Conservation (phyloP, 2,797 vertebrate species). For the Amphiprion clarkii region DNA sequence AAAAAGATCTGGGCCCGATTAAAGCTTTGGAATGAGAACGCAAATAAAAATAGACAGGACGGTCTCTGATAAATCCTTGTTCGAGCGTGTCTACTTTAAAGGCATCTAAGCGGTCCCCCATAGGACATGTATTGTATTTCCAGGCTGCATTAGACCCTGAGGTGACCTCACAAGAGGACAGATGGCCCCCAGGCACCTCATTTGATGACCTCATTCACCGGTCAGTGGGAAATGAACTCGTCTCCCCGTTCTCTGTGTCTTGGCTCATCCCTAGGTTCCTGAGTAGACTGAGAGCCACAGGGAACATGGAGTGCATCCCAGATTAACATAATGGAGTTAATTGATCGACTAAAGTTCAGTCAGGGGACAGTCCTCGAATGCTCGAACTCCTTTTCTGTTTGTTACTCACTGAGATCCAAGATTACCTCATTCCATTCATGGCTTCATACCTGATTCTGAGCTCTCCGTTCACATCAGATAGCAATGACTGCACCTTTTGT, state of each 20-base stretch:
- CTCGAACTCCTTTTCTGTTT: constrained; percentile 58
- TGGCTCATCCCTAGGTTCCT: constrained; percentile 61
- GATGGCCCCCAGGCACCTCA: constrained; percentile 49
- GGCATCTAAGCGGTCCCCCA: constrained; percentile 44
- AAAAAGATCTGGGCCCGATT: constrained; percentile 71
- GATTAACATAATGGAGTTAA: constrained; percentile 81
- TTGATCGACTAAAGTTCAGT: constrained; percentile 76
- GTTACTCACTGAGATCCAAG: constrained; percentile 55
- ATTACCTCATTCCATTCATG: constrained; percentile 70
- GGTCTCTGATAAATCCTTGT: constrained; percentile 66
- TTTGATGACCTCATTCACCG: constrained; percentile 61
- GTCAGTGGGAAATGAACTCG: constrained; percentile 60
- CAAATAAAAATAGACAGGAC: constrained; percentile 74
- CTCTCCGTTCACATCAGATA: constrained; percentile 46
- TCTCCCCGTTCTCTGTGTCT: constrained; percentile 58
- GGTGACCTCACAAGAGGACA: constrained; percentile 55
- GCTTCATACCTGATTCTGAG: constrained; percentile 64
- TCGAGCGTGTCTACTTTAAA: constrained; percentile 59
- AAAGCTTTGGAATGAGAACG: constrained; percentile 72
- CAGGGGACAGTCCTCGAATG: constrained; percentile 65
- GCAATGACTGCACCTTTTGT: constrained; percentile 48
- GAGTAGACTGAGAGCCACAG: constrained; percentile 68
- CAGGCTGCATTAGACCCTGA: constrained; percentile 27
- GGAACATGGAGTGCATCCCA: constrained; percentile 80
- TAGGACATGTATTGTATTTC: constrained; percentile 43